A percentile compares a stretch with the other conserved stretches of the same genome.
Conservation (phyloP, 2,113 vertebrate species). For the Bubo bubo region DNA sequence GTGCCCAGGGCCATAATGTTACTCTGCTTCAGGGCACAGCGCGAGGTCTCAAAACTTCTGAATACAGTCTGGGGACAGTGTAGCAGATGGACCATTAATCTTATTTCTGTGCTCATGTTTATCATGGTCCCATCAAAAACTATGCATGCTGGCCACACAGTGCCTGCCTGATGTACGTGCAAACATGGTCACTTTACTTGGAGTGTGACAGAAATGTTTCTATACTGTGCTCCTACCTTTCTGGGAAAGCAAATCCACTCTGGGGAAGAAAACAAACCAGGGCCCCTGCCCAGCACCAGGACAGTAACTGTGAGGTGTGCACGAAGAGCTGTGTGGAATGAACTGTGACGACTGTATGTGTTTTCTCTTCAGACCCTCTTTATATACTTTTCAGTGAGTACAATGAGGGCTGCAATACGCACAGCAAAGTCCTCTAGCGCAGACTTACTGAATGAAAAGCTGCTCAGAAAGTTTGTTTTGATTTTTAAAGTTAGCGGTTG, state of each 20-base stretch:
- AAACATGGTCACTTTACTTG: fast-evolving
- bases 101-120: not conserved
- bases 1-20: not conserved
- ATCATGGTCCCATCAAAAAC: not conserved
- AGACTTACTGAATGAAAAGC: not conserved
- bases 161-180: not conserved
- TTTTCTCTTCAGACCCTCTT: not conserved
- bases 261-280: not conserved
- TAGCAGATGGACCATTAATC: fast-evolving
- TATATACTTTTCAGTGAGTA: not conserved
- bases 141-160: not conserved
- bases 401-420: not conserved
- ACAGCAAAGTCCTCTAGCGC: not conserved
- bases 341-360: fast-evolving
- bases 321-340: not conserved
- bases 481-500: slow-evolving; percentile 17
- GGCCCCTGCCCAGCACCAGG: not conserved
- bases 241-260: not conserved
- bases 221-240: not conserved
- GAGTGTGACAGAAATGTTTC: not conserved
- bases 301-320: not conserved
- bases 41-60: not conserved
- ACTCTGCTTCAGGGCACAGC: not conserved
- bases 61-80: not conserved
- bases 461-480: not conserved